Evolutionary conservation across 2,113 vertebrate species (phyloP), one percentile per base, ranked within the genome.

Genomic region (Pantherophis guttatus): DNA sequence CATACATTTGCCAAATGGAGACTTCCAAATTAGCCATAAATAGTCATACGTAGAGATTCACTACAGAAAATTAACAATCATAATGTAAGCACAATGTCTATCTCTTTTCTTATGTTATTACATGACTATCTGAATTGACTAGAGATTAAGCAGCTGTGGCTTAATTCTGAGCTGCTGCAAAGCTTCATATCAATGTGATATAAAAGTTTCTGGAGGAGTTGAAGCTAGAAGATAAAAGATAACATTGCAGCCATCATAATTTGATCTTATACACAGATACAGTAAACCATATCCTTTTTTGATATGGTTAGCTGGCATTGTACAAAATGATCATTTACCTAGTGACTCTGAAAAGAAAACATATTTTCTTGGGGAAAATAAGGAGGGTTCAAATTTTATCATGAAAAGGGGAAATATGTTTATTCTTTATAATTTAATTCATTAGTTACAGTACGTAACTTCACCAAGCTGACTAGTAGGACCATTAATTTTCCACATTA

Each of bases 401-500:
- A 10, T 58, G 21, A 91, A 26, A 85, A n/a, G 55, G 44, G 48
- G 26, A 11, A 50, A 59, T 59, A 53, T 86, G 48, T 19, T 54
- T 65, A 24, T 0, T 0, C 7, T 58, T 92, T 29, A 39, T 62
- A 86, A 55, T 13, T 2, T 8, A 12, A 1, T 75, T 90, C 48
- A 48, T 62, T 57, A 39, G 58, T 62, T 90, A 26, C 53, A 53
- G 11, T 53, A 53, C 88, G 50, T 33, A 50, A 48, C 19, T 57
- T 50, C 44, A 50, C 39, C 39, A 90, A 33, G 33, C 75, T 21
- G 33, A 13, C 52, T 91, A 90, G 93, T 62, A 15, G 87, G 29
- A 94, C 81, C 3, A 15, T 87, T 85, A 54, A 33, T 85, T 92
- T 94, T 55, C 57, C 44, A 92, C 8, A 54, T 92, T 54, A 92